Evolutionary conservation across 2,888 invertebrate species (phyloP).

Genomic region (Epinotia nisella): DNA sequence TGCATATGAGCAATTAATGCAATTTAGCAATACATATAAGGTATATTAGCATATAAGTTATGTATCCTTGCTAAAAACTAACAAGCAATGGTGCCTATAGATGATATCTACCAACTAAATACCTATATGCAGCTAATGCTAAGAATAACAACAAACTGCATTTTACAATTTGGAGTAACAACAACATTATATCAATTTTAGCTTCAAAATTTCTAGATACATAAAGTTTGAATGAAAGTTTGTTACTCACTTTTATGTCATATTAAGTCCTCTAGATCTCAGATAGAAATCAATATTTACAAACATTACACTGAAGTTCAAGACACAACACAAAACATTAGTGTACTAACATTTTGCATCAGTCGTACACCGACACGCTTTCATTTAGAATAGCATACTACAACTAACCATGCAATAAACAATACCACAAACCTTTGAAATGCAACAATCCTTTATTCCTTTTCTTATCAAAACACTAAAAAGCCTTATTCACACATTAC

Average conservation of each 20-base stretch:
- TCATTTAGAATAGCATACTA: slow-evolving; percentile 5
- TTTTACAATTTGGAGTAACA: background rate
- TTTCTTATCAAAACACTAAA: slow-evolving; percentile 35
- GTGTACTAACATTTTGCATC: slow-evolving; percentile 14
- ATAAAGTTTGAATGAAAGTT: background rate
- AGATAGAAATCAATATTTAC: background rate
- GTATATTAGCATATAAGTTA: no score
- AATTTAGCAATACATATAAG: background rate
- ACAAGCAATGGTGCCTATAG: background rate
- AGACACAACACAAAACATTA: slow-evolving; percentile 14
- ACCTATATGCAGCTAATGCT: no score
- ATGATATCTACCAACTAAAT: background rate
- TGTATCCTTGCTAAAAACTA: no score
- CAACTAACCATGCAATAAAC: slow-evolving; percentile 7
- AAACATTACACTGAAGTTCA: background rate
- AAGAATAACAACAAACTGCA: background rate
- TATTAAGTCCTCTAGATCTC: background rate
- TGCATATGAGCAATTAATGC: background rate
- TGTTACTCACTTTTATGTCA: background rate
- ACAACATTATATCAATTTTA: background rate
- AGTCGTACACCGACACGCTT: slow-evolving; percentile 1
- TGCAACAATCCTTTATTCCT: slow-evolving; percentile 41
- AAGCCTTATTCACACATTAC: slow-evolving; percentile 35
- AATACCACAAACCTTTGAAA: slow-evolving; percentile 47
- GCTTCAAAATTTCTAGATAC: background rate